Percentiles rank a stretch among this genome's conserved stretches.
phyloP scores from a whole-genome alignment of 2,888 invertebrate species.

The Stegana nigrithorax region DNA sequence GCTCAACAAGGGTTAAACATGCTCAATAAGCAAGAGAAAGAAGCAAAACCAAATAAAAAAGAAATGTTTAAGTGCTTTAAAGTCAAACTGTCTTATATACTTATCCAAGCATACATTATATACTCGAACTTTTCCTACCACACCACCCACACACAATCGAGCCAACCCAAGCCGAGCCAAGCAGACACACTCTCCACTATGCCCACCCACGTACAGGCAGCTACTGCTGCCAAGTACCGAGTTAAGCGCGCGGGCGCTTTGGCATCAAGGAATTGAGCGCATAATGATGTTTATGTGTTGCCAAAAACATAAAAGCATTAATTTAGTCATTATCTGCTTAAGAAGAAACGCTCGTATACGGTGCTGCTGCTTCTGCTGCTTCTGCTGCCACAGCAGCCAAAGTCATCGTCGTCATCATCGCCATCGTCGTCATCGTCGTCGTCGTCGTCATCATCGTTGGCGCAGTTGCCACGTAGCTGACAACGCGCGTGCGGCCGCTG shows the following conservation, averaged over 20 bases:
- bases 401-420: not conserved
- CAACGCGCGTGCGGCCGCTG: conserved; percentile 9
- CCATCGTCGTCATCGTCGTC: conserved; percentile 1
- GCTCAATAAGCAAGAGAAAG: too few relatives aligned
- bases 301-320: conserved; percentile 69
- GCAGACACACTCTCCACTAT: not conserved
- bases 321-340: conserved; percentile 70
- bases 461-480: too few relatives aligned
- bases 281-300: conserved; percentile 67
- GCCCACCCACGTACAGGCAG: not conserved
- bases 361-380: conserved; percentile 31
- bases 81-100: too few relatives aligned
- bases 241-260: conserved; percentile 8
- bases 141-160: too few relatives aligned
- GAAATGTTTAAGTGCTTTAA: too few relatives aligned
- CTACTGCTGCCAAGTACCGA: not conserved
- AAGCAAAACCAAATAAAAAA: too few relatives aligned
- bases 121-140: too few relatives aligned
- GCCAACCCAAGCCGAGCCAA: too few relatives aligned
- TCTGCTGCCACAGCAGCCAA: conserved; percentile 17
- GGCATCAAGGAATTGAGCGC: conserved; percentile 54
- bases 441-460: conserved; percentile 16
- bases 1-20: too few relatives aligned
- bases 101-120: not conserved
- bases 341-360: too few relatives aligned